Base-by-base conservation (phyloP, 2,888 invertebrate species). In the Polyommatus icarus region DNA sequence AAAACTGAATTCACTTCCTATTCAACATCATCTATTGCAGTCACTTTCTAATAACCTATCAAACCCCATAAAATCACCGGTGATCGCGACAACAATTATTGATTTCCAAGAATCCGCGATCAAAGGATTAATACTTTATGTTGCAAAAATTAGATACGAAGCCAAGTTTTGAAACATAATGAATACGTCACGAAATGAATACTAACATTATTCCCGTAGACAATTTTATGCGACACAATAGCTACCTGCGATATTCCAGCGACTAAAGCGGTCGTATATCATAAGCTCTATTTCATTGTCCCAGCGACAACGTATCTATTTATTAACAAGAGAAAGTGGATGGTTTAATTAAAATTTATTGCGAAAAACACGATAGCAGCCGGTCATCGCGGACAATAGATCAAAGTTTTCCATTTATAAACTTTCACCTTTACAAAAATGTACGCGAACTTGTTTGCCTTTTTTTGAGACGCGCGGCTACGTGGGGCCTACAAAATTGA, bases 391-490 rank as follows among this genome's bases (percentile, higher is more conserved):
- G 78, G 78, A 82, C 82, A 81, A 80, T 80, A 79, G 77, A 76
- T 80, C 79, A 77, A 80, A 80, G 79, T 79, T 81, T 75, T 79
- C 76, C 12, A 77, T 80, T 80, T 79, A 79, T 80, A 79, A 82
- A 79, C 77, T 78, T 77, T 73, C 77, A 78, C 77, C 24, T 67
- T 76, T 61, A n/a, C 29, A 76, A 61, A 59, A 59, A 20, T 32
- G 36, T 36, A n/a, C 76, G 5, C 54, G 54, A 24, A 36, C 32
- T 32, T 72, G 36, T 72, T 72, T 40, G 57, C 8, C 24, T 61
- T 61, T 24, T 61, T 12, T 61, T 24, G 4, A 24, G 61, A 29
- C 3, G 12, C 12, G 10, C 61, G 61, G 67, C 24, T 1, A 29
- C 20, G 61, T 29, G 32, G 67, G 67, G 29, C 15, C 18, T 6